Evolutionary conservation across 2,113 vertebrate species (phyloP).

Genomic region (Pao palembangensis): DNA sequence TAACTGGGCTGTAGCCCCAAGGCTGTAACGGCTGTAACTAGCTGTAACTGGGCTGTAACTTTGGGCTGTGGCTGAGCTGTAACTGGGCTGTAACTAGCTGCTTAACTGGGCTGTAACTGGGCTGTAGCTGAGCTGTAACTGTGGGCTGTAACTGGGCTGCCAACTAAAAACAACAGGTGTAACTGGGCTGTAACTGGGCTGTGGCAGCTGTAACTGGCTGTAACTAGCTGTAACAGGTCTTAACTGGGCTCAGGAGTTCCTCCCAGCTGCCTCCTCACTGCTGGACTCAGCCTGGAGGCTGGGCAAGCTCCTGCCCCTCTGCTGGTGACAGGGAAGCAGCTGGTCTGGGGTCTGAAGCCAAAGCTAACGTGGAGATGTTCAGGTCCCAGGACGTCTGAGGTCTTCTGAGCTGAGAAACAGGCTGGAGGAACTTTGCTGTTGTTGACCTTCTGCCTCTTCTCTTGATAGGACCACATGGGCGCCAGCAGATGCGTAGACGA

Average conservation of each 20-base stretch:
- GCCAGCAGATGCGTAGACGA: slow-evolving; percentile 86
- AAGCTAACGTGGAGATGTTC: slow-evolving; percentile 10
- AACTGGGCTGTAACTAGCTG: too few relatives aligned
- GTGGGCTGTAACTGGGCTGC: too few relatives aligned
- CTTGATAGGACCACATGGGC: slow-evolving; percentile 84
- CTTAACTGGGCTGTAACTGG: too few relatives aligned
- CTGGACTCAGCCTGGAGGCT: slow-evolving; percentile 62
- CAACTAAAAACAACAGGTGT: too few relatives aligned
- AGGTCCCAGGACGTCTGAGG: slow-evolving; percentile 11
- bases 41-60: slow-evolving; percentile 60
- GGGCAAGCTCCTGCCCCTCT: not conserved
- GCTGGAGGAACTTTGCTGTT: not conserved
- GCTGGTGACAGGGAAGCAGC: slow-evolving; percentile 1
- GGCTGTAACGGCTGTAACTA: too few relatives aligned
- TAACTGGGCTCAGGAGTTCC: too few relatives aligned
- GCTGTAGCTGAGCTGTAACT: too few relatives aligned
- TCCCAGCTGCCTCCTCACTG: slow-evolving; percentile 53
- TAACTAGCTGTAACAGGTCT: too few relatives aligned
- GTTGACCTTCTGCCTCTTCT: slow-evolving; percentile 28
- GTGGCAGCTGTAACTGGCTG: slow-evolving; percentile 35
- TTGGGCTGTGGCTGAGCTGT: too few relatives aligned
- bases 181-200: too few relatives aligned
- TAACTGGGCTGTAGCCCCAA: too few relatives aligned
- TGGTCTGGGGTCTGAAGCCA: too few relatives aligned
- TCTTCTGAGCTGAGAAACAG: not conserved